These are phyloP conservation scores for Melanocharis versteri DNA, from an alignment of 2,113 vertebrate species.

Conservation along the genomic window DNA sequence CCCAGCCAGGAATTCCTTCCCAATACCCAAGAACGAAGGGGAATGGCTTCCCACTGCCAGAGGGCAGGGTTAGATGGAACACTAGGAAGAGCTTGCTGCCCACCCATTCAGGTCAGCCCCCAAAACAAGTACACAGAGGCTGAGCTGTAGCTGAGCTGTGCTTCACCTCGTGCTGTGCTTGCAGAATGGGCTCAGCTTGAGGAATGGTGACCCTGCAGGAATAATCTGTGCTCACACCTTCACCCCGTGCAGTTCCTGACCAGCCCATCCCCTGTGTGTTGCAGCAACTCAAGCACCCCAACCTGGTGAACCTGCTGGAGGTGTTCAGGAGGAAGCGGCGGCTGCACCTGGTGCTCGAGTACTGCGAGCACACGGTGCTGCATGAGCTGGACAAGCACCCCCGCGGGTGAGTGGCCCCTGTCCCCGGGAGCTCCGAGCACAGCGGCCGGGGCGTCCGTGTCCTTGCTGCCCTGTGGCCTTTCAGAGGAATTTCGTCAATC, in stretches of 20 bases:
- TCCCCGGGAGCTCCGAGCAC: background rate
- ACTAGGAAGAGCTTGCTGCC: background rate
- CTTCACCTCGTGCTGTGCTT: rapidly evolving
- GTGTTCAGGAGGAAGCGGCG: constrained; percentile 90
- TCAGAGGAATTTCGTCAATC: background rate
- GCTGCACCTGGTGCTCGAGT: constrained; percentile 94
- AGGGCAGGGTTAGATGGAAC: background rate
- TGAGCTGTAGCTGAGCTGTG: background rate
- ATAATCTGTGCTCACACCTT: background rate
- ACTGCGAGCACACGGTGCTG: constrained; percentile 93
- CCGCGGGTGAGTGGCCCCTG: constrained; percentile 76
- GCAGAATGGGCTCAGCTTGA: background rate
- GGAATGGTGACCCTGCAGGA: background rate
- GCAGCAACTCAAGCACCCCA: constrained; percentile 94
- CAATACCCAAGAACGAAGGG: background rate
- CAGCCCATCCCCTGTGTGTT: background rate
- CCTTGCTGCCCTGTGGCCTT: rapidly evolving
- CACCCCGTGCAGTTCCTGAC: background rate
- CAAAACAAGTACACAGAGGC: background rate
- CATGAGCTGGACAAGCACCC: constrained; percentile 89
- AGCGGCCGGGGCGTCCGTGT: rapidly evolving
- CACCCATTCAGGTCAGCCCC: background rate
- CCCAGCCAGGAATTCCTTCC: background rate
- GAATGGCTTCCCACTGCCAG: background rate
- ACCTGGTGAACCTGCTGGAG: constrained; percentile 92